Percentiles rank a stretch among this genome's conserved stretches.
These are phyloP conservation scores for Scaptomyza parva DNA, from an alignment of 2,888 invertebrate species.

Conservation along the genomic window DNA sequence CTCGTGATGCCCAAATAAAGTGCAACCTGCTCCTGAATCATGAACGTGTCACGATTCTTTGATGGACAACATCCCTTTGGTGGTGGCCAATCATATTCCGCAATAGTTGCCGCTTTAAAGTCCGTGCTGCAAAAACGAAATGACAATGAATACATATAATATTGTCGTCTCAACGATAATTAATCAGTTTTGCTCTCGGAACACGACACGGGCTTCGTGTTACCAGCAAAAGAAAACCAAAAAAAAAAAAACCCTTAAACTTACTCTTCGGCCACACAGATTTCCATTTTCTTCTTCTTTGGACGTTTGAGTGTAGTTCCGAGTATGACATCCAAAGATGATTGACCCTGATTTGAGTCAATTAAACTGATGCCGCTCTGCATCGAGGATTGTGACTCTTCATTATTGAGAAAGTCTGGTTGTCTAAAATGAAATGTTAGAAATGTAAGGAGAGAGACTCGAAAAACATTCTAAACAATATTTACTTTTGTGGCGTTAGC, in stretches of 20 bases:
- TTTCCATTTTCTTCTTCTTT: slow-evolving; percentile 85
- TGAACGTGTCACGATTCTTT: slow-evolving; percentile 90
- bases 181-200: not conserved
- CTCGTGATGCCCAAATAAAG: slow-evolving; percentile 97
- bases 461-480: not conserved
- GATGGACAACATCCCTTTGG: slow-evolving; percentile 86
- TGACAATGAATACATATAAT: not conserved
- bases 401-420: slow-evolving; percentile 84
- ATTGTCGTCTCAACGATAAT: not conserved
- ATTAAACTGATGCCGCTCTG: slow-evolving; percentile 87
- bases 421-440: slow-evolving; percentile 72
- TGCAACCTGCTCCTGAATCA: slow-evolving; percentile 98
- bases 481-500: slow-evolving; percentile 76
- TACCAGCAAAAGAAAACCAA: not conserved
- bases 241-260: slow-evolving; percentile 48
- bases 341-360: slow-evolving; percentile 79
- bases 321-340: slow-evolving; percentile 62
- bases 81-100: slow-evolving; percentile 97
- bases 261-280: slow-evolving; percentile 85
- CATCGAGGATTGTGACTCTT: slow-evolving; percentile 94
- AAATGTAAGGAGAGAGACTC: too few species aligned
- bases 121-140: slow-evolving; percentile 83
- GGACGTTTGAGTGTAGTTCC: slow-evolving; percentile 83
- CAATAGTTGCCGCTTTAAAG: slow-evolving; percentile 94
- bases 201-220: not conserved